phyloP scores from a whole-genome alignment of 1,140 invertebrate genomes.

The Monomorium pharaonis region DNA sequence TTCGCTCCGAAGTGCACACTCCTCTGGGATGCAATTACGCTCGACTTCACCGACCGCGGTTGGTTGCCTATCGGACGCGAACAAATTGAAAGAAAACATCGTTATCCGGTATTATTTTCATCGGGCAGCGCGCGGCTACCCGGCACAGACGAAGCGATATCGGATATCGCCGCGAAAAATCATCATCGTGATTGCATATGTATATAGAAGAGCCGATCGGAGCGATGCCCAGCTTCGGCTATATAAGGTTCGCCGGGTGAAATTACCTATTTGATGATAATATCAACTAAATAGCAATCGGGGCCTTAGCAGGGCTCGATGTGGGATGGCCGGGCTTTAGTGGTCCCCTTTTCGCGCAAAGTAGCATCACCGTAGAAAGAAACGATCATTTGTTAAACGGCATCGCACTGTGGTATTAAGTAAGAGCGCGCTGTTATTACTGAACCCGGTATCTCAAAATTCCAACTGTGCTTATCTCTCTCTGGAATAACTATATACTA shows the following conservation, averaged over 20 bases:
- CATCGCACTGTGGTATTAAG: conserved; percentile 43
- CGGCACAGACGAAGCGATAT: conserved; percentile 5
- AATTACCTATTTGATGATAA: conserved; percentile 58
- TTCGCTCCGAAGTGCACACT: neutral
- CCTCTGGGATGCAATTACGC: conserved; percentile 59
- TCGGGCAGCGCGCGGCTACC: conserved; percentile 1
- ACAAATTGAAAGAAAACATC: conserved; percentile 72
- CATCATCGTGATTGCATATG: conserved; percentile 58
- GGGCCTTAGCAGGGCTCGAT: neutral
- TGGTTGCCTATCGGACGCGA: conserved; percentile 59
- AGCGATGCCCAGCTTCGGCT: conserved; percentile 16
- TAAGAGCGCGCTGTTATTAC: conserved; percentile 51
- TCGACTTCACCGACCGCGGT: neutral
- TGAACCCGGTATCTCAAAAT: conserved; percentile 34
- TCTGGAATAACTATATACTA: conserved; percentile 34
- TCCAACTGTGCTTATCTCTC: conserved; percentile 12
- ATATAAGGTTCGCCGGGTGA: conserved; percentile 46
- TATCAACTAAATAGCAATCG: conserved; percentile 57
- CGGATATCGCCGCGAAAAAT: conserved; percentile 51
- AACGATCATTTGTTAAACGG: conserved; percentile 56
- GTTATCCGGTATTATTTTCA: conserved; percentile 69
- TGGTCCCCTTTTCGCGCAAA: conserved; percentile 42
- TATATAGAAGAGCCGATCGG: conserved; percentile 38
- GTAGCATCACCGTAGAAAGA: conserved; percentile 45
- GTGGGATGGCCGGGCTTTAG: conserved; percentile 27